Base-by-base conservation (phyloP, 2,888 invertebrate genomes). In the Perithous albicinctus region DNA sequence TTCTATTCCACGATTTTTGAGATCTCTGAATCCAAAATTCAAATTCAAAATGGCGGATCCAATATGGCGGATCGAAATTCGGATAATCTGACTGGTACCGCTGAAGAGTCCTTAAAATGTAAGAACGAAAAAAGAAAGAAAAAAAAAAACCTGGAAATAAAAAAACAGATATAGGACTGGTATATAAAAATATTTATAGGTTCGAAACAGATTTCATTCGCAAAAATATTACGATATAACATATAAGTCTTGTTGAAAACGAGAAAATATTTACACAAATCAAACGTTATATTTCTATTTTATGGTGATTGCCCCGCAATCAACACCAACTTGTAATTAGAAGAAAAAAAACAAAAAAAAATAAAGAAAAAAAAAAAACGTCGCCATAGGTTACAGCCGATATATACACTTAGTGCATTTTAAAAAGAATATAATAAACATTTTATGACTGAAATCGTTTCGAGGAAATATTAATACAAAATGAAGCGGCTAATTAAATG, bases 371-470 rank as follows among this genome's bases (percentile, higher is more conserved):
- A n/a, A n/a, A n/a, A n/a, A n/a, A n/a, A n/a, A n/a, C n/a, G n/a
- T n/a, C n/a, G 41, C 12, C 41, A 41, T 41, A 41, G 41, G 12
- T 41, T n/a, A 41, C 4, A 12, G 41, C n/a, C n/a, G n/a, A 3
- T 0, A 12, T 10, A 0, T 38, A n/a, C 41, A 41, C 41, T 41
- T 12, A 2, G 41, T 12, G 41, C 41, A 1, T 12, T 41, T 1
- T 12, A 41, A 41, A 1, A n/a, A 12, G 3, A 10, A 75, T 69
- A n/a, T n/a, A n/a, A n/a, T n/a, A n/a, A n/a, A n/a, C n/a, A n/a
- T n/a, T n/a, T n/a, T 79, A 79, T 72, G 83, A 81, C 83, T 83
- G 84, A 81, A 78, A 83, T 83, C 77, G 81, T 83, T 85, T 77
- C 79, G 73, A 76, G 79, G 70, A 74, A 59, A 75, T 48, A 75